Evolutionary conservation across 1,140 invertebrate genomes (phyloP), one percentile per base, ranked within the genome.

Genomic region (Elymnias hypermnestra): DNA sequence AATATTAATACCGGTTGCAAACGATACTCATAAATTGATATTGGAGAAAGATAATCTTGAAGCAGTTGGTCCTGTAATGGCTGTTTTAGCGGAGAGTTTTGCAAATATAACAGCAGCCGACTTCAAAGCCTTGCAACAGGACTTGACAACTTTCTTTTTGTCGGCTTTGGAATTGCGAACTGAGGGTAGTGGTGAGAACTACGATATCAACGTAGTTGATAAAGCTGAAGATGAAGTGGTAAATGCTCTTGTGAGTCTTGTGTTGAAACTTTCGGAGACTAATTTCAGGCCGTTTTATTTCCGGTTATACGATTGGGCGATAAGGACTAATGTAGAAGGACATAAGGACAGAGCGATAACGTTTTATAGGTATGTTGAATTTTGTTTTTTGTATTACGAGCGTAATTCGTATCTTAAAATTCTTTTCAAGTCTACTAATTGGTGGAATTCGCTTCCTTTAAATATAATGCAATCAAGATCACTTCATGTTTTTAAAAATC

Each of bases 201-300:
- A 87, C 8, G 67, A 83, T 26, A 23, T 53, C 7, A 53, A 73
- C 5, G 53, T 79, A 1, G 64, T 87, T 12, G 71, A 87, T 19
- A 51, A 75, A 3, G 85, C 89, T 3, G 96, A 98, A 85, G 87
- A 89, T 8, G 86, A 89, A 66, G 89, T 95, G 0, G 89, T 95
- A 0, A 90, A 93, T 39, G 90, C 94, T 0, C 74, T 97, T 12
- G 90, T 93, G 2, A 86, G 89, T 22, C 88, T 97, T 41, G 91
- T 97, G 12, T 81, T 98, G 3, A 97, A 97, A 76, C 76, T 98
- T 9, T 97, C 95, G 6, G 97, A 98, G 76, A 90, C 91, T 0
- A 91, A 90, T 10, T 98, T 98, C 72, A 90, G 93, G 55, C 94
- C 95, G 2, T 89, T 98, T 36, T 96, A 95, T 78, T 92, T 93